Base-by-base conservation (phyloP, 1,140 invertebrate genomes). In the Monochamus saltuarius region DNA sequence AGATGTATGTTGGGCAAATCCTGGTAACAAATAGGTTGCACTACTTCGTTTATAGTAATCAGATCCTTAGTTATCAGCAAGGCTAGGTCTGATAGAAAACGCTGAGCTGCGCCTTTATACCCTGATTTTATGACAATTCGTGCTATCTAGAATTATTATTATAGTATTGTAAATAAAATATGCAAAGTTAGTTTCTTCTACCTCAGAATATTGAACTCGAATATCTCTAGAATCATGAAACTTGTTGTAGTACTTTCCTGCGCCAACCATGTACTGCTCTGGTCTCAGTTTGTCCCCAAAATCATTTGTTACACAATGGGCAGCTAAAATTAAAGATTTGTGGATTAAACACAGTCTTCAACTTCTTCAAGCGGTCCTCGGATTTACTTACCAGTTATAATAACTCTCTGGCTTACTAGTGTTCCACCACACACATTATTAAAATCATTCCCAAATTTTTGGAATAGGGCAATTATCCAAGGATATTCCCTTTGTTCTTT, bases 221-320 rank as follows among this genome's bases (percentile, higher is more conserved):
- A 11, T 45, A 56, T 69, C 67, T 13, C 56, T 46, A 19, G 2
- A 4, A 40, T 67, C 54, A 9, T 49, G 34, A 56, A 61, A 67
- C 9, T 16, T 1, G 37, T 57, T 38, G 57, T 67, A 70, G 43
- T 68, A 68, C 56, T 70, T 70, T 42, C 66, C 68, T 19, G 56
- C 65, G 3, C 65, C 62, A 14, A 70, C 56, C 40, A n/a, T 55
- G 38, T 39, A 69, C n/a, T 36, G 16, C 29, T 56, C 51, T 37
- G 38, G 8, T n/a, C n/a, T 14, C 9, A 49, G 8, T 22, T 53
- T 54, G 3, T 64, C 64, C 1, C 42, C 39, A 3, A 51, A 6
- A 35, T 64, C 19, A 3, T 29, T 10, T 29, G 66, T 64, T 9
- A 68, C 56, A 35, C 66, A 68, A 60, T 68, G 66, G 8, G 64